These are phyloP conservation scores for Trachymyrmex septentrionalis DNA, from an alignment of 1,140 invertebrate species.

Conservation along the genomic window DNA sequence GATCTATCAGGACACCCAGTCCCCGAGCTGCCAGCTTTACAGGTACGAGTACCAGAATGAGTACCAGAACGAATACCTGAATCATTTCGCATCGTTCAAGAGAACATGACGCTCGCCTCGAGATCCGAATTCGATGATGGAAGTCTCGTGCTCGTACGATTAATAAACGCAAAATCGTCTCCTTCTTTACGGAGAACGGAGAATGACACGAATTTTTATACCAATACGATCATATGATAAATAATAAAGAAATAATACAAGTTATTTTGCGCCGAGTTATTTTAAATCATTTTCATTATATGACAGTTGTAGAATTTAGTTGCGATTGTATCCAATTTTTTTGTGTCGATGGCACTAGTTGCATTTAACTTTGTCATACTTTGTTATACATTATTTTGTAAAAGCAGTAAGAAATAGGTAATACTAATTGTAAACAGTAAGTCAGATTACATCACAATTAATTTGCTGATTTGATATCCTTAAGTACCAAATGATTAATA, in stretches of 20 bases:
- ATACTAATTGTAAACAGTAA: no score
- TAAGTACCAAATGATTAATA: no score
- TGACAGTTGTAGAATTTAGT: not conserved
- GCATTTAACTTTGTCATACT: no score
- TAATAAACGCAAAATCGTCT: not conserved
- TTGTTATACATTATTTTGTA: no score
- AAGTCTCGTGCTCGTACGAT: not conserved
- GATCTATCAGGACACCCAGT: constrained; percentile 85
- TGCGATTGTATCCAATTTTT: not conserved
- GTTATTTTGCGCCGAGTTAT: not conserved
- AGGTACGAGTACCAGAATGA: constrained; percentile 74
- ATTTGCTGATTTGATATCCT: no score
- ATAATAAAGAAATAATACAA: no score
- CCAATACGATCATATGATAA: not conserved
- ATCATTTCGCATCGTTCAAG: not conserved
- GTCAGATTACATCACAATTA: no score
- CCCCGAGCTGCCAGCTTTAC: constrained; percentile 84
- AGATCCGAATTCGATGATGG: not conserved
- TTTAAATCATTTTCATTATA: not conserved
- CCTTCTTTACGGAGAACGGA: not conserved
- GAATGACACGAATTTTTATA: no score
- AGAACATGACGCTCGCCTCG: not conserved
- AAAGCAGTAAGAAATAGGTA: no score
- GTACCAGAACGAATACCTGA: not conserved
- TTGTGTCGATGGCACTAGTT: not conserved